phyloP scores from a whole-genome alignment of 2,888 invertebrate genomes.

The Plagodis pulveraria region DNA sequence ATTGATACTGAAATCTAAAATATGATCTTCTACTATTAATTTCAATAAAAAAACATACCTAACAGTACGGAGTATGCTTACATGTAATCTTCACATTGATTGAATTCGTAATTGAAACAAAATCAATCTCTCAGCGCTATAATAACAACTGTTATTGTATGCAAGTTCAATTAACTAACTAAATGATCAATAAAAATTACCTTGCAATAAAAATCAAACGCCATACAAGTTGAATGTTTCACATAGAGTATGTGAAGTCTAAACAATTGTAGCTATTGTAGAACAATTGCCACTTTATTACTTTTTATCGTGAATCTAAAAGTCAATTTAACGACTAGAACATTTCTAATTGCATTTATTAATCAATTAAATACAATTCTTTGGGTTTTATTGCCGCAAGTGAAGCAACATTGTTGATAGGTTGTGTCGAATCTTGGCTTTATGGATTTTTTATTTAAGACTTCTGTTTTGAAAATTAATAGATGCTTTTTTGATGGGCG shows the following conservation, averaged over 20 bases:
- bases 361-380: slow-evolving; percentile 52
- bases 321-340: slow-evolving; percentile 45
- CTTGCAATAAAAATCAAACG: slow-evolving; percentile 18
- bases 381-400: slow-evolving; percentile 33
- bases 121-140: too few relatives aligned
- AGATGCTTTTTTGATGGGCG: slow-evolving; percentile 2
- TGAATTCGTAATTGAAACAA: too few relatives aligned
- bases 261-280: slow-evolving; percentile 27
- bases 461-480: slow-evolving; percentile 26
- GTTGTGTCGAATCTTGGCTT: slow-evolving; percentile 29
- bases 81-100: too few relatives aligned
- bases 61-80: too few relatives aligned
- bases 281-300: slow-evolving; percentile 50
- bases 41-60: too few relatives aligned
- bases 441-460: slow-evolving; percentile 21
- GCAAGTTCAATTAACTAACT: neutral
- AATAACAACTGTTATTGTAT: slow-evolving; percentile 8
- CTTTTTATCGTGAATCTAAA: slow-evolving; percentile 48
- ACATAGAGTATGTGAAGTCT: slow-evolving; percentile 39
- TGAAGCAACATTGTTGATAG: slow-evolving; percentile 34
- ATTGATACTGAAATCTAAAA: too few relatives aligned
- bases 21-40: too few relatives aligned
- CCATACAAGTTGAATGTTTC: slow-evolving; percentile 16
- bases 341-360: slow-evolving; percentile 50
- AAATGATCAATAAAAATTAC: slow-evolving; percentile 22